Percentiles rank a stretch among this genome's conserved stretches.
phyloP scores from a whole-genome alignment of 1,140 invertebrate species.

The Telenomus remus region DNA sequence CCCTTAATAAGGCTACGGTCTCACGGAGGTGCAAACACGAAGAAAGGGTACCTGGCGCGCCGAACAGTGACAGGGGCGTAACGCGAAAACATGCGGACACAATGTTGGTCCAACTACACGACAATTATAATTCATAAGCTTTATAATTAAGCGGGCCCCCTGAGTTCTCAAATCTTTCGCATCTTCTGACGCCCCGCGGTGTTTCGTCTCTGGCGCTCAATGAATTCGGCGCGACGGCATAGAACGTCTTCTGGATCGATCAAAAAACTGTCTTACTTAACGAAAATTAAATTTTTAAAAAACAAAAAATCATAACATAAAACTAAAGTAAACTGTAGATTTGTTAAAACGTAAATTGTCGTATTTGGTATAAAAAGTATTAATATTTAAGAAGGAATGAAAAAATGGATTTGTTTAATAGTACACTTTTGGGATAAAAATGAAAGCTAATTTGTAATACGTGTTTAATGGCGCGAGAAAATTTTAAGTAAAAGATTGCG shows the following conservation, averaged over 20 bases:
- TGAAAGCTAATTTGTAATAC: constrained; percentile 28
- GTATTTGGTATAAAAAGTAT: no score
- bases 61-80: constrained; percentile 67
- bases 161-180: constrained; percentile 56
- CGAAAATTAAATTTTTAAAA: no score
- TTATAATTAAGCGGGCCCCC: constrained; percentile 69
- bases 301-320: no score
- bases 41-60: constrained; percentile 63
- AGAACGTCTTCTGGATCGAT: constrained; percentile 41
- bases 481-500: constrained; percentile 44
- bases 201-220: constrained; percentile 38
- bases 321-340: no score
- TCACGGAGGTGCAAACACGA: constrained; percentile 61
- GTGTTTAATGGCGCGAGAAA: constrained; percentile 41
- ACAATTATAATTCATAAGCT: constrained; percentile 73
- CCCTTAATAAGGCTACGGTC: constrained; percentile 56
- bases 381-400: no score
- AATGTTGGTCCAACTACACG: constrained; percentile 72
- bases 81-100: constrained; percentile 68
- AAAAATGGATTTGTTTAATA: no score
- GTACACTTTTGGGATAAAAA: no score
- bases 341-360: no score
- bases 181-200: constrained; percentile 60
- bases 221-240: constrained; percentile 30
- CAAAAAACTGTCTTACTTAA: constrained; percentile 13